These are phyloP conservation scores for Operophtera brumata DNA, from an alignment of 2,888 invertebrate species.

Conservation along the genomic window DNA sequence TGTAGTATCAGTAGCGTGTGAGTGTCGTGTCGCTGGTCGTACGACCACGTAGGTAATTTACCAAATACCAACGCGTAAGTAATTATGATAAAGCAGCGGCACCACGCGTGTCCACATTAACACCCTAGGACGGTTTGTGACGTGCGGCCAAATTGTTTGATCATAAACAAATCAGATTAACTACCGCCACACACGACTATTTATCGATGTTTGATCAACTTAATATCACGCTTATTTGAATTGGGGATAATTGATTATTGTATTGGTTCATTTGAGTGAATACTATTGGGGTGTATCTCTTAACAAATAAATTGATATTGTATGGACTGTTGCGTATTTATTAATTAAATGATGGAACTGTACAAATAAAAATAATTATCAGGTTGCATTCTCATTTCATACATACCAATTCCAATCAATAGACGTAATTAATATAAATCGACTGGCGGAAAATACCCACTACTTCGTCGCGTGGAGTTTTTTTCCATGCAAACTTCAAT, in stretches of 20 bases:
- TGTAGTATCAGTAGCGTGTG: neutral
- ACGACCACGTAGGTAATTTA: neutral
- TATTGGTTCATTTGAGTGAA: constrained; percentile 10
- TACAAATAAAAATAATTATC: neutral
- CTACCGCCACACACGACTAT: constrained; percentile 24
- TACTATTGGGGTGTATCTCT: constrained; percentile 2
- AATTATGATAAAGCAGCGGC: constrained; percentile 37
- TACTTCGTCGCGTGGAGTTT: too few species aligned
- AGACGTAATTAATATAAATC: too few species aligned
- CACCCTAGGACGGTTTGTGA: constrained; percentile 31
- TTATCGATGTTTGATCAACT: constrained; percentile 29
- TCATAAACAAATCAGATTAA: constrained; percentile 42
- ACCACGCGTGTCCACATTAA: constrained; percentile 24
- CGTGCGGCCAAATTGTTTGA: constrained; percentile 38
- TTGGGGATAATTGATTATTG: constrained; percentile 23
- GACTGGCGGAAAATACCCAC: too few species aligned
- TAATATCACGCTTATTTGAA: constrained; percentile 27
- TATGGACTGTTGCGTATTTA: neutral
- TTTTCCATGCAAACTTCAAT: too few species aligned
- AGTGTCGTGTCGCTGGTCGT: neutral
- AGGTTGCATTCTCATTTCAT: neutral
- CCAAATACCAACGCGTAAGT: constrained; percentile 2
- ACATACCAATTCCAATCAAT: neutral
- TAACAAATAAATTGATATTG: constrained; percentile 8
- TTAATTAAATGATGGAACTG: constrained; percentile 2